Percentiles rank a stretch among this genome's conserved stretches.
Evolutionary conservation across 2,888 invertebrate species (phyloP).

Genomic region (Tetanocera ferruginea): DNA sequence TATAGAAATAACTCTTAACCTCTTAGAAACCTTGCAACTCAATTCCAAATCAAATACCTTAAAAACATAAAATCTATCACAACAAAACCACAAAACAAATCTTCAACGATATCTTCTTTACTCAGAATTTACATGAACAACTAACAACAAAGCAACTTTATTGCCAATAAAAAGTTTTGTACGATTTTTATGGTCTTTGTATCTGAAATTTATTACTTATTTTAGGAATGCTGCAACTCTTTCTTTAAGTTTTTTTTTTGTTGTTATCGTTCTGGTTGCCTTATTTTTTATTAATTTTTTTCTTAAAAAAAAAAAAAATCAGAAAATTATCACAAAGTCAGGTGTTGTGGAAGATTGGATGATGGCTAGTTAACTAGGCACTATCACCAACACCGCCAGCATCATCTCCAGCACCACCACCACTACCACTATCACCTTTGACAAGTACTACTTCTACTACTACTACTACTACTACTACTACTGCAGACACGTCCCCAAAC

Average conservation of each 20-base stretch:
- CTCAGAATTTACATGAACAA: background rate
- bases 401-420: background rate
- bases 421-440: background rate
- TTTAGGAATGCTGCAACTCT: slow-evolving; percentile 15
- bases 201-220: slow-evolving; percentile 35
- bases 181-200: slow-evolving; percentile 29
- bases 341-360: slow-evolving; percentile 24
- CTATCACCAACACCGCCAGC: slow-evolving; percentile 2
- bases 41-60: too few species aligned
- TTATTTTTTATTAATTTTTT: background rate
- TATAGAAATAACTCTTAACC: too few species aligned
- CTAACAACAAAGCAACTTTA: slow-evolving; percentile 28
- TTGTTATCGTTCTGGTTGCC: background rate
- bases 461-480: too few species aligned
- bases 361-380: background rate
- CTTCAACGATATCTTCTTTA: background rate
- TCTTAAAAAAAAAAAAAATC: too few species aligned
- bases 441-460: too few species aligned
- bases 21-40: too few species aligned
- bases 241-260: background rate
- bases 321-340: background rate
- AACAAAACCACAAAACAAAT: background rate
- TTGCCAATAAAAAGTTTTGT: slow-evolving; percentile 31
- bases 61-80: background rate
- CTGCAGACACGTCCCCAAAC: background rate